phyloP scores from a whole-genome alignment of 2,888 invertebrate species.

The Eupithecia pulchellata region DNA sequence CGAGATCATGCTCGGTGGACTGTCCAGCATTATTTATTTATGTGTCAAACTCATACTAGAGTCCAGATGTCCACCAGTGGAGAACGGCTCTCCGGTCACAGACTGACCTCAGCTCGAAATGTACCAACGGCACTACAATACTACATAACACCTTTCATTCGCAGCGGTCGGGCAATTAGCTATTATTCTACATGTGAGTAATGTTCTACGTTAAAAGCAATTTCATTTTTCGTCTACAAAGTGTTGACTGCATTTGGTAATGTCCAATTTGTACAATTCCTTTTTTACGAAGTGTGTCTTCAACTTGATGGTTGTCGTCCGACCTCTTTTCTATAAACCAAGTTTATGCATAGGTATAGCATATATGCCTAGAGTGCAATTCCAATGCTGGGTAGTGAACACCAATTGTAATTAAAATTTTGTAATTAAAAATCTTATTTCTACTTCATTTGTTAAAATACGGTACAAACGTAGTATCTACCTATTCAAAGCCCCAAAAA shows the following conservation, averaged over 20 bases:
- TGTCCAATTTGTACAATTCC: not conserved
- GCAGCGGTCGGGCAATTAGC: not conserved
- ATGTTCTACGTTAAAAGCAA: not conserved
- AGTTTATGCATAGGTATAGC: too few relatives aligned
- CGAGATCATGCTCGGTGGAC: too few relatives aligned
- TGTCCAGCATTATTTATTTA: too few relatives aligned
- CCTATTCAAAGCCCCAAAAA: too few relatives aligned
- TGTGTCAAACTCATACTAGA: too few relatives aligned
- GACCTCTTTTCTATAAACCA: too few relatives aligned
- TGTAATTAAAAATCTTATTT: too few relatives aligned
- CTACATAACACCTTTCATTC: not conserved
- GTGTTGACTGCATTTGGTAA: constrained; percentile 1
- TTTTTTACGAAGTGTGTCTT: not conserved
- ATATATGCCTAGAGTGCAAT: too few relatives aligned
- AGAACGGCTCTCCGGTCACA: not conserved
- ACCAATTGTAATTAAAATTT: too few relatives aligned
- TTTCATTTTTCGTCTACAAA: constrained; percentile 1
- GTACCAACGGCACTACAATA: not conserved
- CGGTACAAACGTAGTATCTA: too few relatives aligned
- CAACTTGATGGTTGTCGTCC: not conserved
- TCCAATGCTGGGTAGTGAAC: too few relatives aligned
- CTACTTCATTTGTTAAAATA: too few relatives aligned
- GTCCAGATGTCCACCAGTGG: not conserved
- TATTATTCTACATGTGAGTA: not conserved
- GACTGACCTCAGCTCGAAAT: not conserved